Percentiles rank a stretch among this genome's conserved stretches.
Conservation (phyloP, 1,140 invertebrate genomes). For the Himalopsyche phryganea region DNA sequence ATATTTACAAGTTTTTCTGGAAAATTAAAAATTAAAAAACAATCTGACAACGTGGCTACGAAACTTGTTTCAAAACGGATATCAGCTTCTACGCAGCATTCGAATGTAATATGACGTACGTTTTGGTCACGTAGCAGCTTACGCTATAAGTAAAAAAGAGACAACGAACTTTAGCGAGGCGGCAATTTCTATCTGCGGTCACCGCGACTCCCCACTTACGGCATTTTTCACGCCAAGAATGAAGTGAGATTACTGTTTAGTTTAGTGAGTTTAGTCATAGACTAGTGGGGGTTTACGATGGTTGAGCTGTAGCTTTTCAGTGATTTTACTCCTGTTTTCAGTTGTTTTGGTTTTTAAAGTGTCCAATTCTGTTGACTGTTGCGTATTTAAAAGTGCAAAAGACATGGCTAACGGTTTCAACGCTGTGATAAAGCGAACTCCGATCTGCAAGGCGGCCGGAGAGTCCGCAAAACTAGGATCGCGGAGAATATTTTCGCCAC, state of each 20-base stretch:
- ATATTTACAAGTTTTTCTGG: no score
- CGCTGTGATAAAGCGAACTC: constrained; percentile 23
- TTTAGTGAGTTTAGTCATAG: constrained; percentile 25
- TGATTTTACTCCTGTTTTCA: constrained; percentile 13
- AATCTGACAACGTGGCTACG: constrained; percentile 52
- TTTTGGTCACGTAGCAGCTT: background rate
- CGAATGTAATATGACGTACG: constrained; percentile 8
- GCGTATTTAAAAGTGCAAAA: constrained; percentile 16
- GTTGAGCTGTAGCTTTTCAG: constrained; percentile 14
- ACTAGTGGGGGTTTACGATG: constrained; percentile 17
- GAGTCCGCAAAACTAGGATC: constrained; percentile 63
- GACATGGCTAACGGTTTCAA: constrained; percentile 37
- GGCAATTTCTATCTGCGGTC: background rate
- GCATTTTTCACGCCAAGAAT: constrained; percentile 27
- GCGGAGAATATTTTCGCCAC: constrained; percentile 75
- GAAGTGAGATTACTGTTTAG: constrained; percentile 29
- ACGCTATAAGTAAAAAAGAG: constrained; percentile 8
- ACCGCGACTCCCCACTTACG: constrained; percentile 27
- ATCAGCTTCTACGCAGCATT: constrained; percentile 44
- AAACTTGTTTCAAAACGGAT: constrained; percentile 67
- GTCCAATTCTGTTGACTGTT: constrained; percentile 3
- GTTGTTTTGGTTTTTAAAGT: constrained; percentile 27
- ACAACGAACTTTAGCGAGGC: background rate
- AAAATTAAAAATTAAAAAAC: background rate
- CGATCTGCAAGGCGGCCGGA: constrained; percentile 45